A percentile compares a stretch with the other conserved stretches of the same genome.
Evolutionary conservation across 2,797 vertebrate genomes (phyloP).

Genomic region (Myotis vivesi): DNA sequence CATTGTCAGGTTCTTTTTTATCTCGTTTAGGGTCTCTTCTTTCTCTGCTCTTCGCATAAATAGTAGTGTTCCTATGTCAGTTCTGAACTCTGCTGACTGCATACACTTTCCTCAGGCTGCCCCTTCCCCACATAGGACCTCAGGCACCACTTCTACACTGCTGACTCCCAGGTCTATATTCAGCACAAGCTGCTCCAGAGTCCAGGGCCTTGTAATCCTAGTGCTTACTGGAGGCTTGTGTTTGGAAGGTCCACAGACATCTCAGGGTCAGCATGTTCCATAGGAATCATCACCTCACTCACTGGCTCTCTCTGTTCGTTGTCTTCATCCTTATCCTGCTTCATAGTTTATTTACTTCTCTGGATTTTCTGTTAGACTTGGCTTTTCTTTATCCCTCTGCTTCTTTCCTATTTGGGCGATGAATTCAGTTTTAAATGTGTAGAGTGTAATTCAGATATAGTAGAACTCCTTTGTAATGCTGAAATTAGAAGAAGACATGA

Average conservation of each 20-base stretch:
- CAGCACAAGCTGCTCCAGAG: constrained; percentile 20
- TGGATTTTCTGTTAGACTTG: neutral
- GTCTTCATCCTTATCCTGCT: neutral
- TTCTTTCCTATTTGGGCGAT: neutral
- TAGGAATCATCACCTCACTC: neutral
- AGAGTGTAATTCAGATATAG: neutral
- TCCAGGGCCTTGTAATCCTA: neutral
- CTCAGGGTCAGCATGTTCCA: neutral
- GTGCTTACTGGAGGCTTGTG: neutral
- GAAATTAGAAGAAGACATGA: neutral
- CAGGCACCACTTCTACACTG: neutral
- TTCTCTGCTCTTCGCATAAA: neutral
- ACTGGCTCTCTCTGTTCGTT: neutral
- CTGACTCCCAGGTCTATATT: constrained; percentile 32
- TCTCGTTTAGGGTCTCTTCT: neutral
- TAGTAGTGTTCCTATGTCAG: neutral
- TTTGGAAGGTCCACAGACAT: neutral
- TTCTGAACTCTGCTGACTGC: neutral
- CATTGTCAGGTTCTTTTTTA: neutral
- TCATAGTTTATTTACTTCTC: neutral
- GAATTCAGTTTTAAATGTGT: neutral
- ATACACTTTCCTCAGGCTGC: neutral
- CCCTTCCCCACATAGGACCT: neutral
- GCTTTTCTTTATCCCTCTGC: neutral
- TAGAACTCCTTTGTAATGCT: neutral